Base-by-base conservation (phyloP, 2,888 invertebrate genomes). In the Drosophila lutescens region DNA sequence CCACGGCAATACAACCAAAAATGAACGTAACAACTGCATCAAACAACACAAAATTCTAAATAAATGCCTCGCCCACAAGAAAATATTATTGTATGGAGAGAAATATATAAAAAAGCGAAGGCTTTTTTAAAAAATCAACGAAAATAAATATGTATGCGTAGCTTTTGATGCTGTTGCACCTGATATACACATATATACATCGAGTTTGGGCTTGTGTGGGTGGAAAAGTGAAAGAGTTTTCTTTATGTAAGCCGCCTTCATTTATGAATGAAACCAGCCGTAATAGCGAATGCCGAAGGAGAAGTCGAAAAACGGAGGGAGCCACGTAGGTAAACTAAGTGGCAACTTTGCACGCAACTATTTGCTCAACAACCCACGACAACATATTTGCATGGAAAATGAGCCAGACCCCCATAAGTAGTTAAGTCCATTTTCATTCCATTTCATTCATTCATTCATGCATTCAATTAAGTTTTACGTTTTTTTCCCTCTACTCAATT, bases 241-340 rank as follows among this genome's bases (percentile, higher is more conserved):
- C 51, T 79, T 82, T 82, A 85, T 56, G 72, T 74, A 81, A 85
- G 85, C 88, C 66, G 56, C 62, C 63, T 44, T 57, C 59, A 88
- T 74, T 82, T 88, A 88, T 82, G 82, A 82, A 82, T 82, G 82
- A 88, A 82, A 75, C 70, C 86, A 77, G 61, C 61, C 55, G 62
- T 57, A 68, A 78, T 73, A 74, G 70, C 63, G 60, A 83, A 80
- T 62, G 65, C 53, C 66, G 67, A 54, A 43, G 26, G 56, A 75
- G 59, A 62, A 32, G 30, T 38, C 47, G 20, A 23, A 23, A 63
- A 46, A 51, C 26, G 26, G 26, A 26, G 26, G 26, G 26, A 26
- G 30, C 30, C 44, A 26, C 10, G 51, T 10, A 32, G 47, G 36
- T 20, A 46, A 34, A 13, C 36, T 9, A 50, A 47, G 70, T 58